phyloP scores from a whole-genome alignment of 2,113 vertebrate genomes.

The Halichoerus grypus region DNA sequence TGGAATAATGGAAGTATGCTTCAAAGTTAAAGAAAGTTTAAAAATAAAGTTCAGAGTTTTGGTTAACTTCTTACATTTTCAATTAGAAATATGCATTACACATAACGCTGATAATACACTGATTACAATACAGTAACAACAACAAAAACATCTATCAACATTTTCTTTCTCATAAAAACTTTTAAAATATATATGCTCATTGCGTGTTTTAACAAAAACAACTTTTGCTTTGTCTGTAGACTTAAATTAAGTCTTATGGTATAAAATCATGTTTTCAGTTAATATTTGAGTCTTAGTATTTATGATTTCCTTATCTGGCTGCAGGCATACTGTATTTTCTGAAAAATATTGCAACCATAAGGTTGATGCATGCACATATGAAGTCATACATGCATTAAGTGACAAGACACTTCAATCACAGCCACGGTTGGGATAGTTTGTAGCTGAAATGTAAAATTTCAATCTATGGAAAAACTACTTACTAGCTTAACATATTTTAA shows the following conservation, averaged over 20 bases:
- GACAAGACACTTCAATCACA: neutral
- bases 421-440: neutral
- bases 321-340: neutral
- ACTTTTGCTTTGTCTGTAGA: neutral
- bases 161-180: neutral
- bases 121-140: neutral
- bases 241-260: neutral
- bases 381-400: neutral
- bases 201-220: neutral
- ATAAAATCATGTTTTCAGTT: neutral
- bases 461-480: neutral
- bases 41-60: constrained; percentile 80
- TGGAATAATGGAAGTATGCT: constrained; percentile 87
- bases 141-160: neutral
- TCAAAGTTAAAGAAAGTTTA: constrained; percentile 86
- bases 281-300: neutral
- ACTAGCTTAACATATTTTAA: neutral
- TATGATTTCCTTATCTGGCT: neutral
- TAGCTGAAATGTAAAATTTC: neutral
- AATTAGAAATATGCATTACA: constrained; percentile 47
- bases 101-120: neutral
- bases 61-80: constrained; percentile 74
- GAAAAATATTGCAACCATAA: neutral
- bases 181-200: neutral
- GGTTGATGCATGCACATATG: neutral